Conservation (phyloP, 1,140 invertebrate species). For the Drosophila guanche region DNA sequence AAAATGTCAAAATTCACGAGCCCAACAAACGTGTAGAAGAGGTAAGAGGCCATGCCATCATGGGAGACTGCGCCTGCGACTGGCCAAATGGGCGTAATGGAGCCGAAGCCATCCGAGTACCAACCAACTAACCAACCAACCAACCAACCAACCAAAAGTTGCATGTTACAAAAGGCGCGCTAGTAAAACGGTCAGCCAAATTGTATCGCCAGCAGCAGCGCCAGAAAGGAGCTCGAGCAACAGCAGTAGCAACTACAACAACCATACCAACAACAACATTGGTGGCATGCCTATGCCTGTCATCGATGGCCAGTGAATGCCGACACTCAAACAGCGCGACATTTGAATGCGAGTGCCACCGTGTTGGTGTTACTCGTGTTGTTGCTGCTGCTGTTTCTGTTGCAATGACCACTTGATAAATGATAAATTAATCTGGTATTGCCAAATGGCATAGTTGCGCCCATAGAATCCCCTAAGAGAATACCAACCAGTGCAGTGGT, state of each 20-base stretch:
- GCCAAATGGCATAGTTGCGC: slow-evolving; percentile 52
- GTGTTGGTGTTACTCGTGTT: slow-evolving; percentile 24
- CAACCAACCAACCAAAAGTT: slow-evolving; percentile 19
- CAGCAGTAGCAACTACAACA: slow-evolving; percentile 21
- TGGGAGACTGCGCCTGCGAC: slow-evolving; percentile 16
- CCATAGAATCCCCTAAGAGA: slow-evolving; percentile 38
- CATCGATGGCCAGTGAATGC: slow-evolving; percentile 54
- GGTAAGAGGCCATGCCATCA: slow-evolving; percentile 19
- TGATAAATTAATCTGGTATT: slow-evolving; percentile 79
- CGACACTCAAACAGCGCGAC: slow-evolving; percentile 55
- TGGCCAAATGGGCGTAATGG: slow-evolving; percentile 49
- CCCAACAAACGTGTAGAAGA: slow-evolving; percentile 16
- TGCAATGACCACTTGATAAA: slow-evolving; percentile 75
- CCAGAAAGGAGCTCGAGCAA: slow-evolving; percentile 40
- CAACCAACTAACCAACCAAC: too few species aligned
- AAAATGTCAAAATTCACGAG: slow-evolving; percentile 75
- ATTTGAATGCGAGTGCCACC: slow-evolving; percentile 52
- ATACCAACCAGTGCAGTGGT: slow-evolving; percentile 20
- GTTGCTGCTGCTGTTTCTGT: slow-evolving; percentile 47
- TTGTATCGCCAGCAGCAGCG: slow-evolving; percentile 45
- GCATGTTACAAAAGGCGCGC: slow-evolving; percentile 63
- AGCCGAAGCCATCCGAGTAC: slow-evolving; percentile 11
- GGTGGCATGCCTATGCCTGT: slow-evolving; percentile 31
- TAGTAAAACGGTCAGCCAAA: slow-evolving; percentile 45
- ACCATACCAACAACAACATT: slow-evolving; percentile 46